A percentile compares a stretch with the other conserved stretches of the same genome.
Conservation (phyloP, 2,113 vertebrate genomes). For the Aramus guarauna region DNA sequence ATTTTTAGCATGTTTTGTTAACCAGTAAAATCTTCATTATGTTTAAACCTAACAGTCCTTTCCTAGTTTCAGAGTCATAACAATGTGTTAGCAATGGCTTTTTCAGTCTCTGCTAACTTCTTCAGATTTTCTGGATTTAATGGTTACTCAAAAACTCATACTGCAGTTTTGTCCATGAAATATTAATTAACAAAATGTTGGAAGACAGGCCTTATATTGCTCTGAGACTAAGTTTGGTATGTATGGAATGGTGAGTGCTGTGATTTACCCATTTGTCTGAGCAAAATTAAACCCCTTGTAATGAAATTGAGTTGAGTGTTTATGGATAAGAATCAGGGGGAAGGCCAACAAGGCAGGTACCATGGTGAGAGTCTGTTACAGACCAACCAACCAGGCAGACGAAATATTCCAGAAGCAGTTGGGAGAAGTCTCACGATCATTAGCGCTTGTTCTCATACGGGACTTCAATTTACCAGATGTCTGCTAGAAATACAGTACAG, state of each 20-base stretch:
- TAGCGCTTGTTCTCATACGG: too few species aligned
- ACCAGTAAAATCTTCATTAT: not conserved
- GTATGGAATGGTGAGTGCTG: not conserved
- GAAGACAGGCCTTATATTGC: not conserved
- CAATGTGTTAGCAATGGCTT: not conserved
- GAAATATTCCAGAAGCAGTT: too few species aligned
- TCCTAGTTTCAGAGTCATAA: not conserved
- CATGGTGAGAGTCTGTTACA: too few species aligned
- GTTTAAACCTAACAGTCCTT: not conserved
- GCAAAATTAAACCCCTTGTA: not conserved
- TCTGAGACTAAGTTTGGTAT: not conserved
- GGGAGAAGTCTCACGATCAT: too few species aligned
- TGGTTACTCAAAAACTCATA: not conserved
- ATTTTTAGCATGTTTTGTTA: not conserved
- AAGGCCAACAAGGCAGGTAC: too few species aligned
- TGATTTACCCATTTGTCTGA: not conserved
- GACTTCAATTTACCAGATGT: too few species aligned
- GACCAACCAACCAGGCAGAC: too few species aligned
- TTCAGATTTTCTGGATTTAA: not conserved
- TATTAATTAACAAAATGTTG: not conserved
- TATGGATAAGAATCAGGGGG: too few species aligned
- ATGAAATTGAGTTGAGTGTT: not conserved
- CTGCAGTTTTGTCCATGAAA: not conserved
- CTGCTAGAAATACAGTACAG: too few species aligned
- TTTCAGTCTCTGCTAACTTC: not conserved